Conservation (phyloP, 2,888 invertebrate genomes). For the Eulithis prunata region DNA sequence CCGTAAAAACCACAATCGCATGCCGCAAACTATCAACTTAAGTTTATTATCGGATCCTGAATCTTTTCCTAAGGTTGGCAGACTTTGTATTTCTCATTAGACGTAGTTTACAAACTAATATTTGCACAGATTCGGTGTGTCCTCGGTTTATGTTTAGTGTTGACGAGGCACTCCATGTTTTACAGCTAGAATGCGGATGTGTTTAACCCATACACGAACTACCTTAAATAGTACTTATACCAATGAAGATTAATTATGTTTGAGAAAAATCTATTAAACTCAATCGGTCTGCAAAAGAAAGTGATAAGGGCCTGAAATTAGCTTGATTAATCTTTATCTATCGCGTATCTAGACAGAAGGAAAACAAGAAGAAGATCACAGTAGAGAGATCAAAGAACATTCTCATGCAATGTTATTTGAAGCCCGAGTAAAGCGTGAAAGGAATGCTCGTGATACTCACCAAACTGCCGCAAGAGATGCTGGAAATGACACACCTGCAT, state of each 20-base stretch:
- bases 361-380: constrained; percentile 6
- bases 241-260: background rate
- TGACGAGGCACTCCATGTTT: too few relatives aligned
- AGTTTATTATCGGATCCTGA: constrained; percentile 12
- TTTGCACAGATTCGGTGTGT: too few relatives aligned
- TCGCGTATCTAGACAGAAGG: constrained; percentile 8
- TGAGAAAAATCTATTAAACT: background rate
- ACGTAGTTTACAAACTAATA: too few relatives aligned
- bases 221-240: too few relatives aligned
- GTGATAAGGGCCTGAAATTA: background rate
- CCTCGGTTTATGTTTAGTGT: too few relatives aligned
- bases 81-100: too few relatives aligned
- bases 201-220: too few relatives aligned
- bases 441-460: constrained; percentile 68
- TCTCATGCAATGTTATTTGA: constrained; percentile 34
- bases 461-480: constrained; percentile 82
- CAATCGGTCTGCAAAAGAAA: background rate
- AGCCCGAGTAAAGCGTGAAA: constrained; percentile 46
- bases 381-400: constrained; percentile 18
- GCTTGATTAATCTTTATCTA: constrained; percentile 1
- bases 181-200: too few relatives aligned
- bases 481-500: constrained; percentile 86
- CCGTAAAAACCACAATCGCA: constrained; percentile 24
- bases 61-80: background rate
- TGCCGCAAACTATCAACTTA: constrained; percentile 22